Evolutionary conservation across 2,113 vertebrate species (phyloP), one percentile per base, ranked within the genome.

Genomic region (Myotis brandtii): DNA sequence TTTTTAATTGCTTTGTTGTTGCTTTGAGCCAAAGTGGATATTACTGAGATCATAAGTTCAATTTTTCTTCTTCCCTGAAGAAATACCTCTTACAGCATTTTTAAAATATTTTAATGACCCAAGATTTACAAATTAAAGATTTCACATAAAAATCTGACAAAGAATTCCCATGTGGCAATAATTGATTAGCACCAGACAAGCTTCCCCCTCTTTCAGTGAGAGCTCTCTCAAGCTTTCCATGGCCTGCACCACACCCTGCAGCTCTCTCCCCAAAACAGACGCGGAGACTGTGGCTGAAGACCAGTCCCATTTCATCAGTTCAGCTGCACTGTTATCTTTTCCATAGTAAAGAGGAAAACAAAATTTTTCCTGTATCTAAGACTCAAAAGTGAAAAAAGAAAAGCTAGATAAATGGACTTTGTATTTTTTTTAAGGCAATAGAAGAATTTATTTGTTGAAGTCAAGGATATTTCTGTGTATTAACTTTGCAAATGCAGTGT

Each of bases 101-200:
- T 80, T 7, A 46, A 94, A 85, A 48, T 82, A 92, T 32, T 52
- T 83, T 54, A 90, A 79, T 77, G 27, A 56, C 16, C 59, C 62
- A 88, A 50, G 13, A 54, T 75, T 91, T 73, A 64, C 81, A 85
- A 85, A 75, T 23, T n/a, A 59, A 87, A 84, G 5, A 54, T 18
- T 54, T 95, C 81, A 32, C 11, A 32, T 40, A 62, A 67, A 90
- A 95, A 64, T 30, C 37, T 93, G 79, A 85, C 16, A 64, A 52
- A 48, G 18, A 40, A 64, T 87, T 67, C 48, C 37, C 75, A 54
- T 0, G 3, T 56, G 67, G 37, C 66, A 67, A 54, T 30, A 85
- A 64, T 0, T 66, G 43, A 34, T 40, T 32, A 59, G 48, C 1
- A 5, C 4, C 21, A 37, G 25, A 34, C 21, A 37, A 37, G 6